Conservation (phyloP, 1,140 invertebrate genomes). For the Trichogramma pretiosum region DNA sequence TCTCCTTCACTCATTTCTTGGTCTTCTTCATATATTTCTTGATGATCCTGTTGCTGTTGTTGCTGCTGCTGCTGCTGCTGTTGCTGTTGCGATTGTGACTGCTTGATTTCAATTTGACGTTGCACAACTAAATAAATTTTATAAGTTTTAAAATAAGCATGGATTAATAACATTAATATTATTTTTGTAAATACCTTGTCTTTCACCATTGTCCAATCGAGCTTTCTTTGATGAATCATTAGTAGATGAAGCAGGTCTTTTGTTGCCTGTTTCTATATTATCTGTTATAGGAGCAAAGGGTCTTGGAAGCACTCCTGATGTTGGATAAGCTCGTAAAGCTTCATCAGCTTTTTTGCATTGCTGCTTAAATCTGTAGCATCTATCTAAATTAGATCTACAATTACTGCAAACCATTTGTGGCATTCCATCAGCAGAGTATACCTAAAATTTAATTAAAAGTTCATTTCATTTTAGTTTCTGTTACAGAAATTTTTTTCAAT, state of each 20-base stretch:
- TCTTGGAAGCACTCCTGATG: slow-evolving; percentile 53
- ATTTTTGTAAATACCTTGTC: slow-evolving; percentile 31
- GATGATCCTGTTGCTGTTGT: slow-evolving; percentile 27
- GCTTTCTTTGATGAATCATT: slow-evolving; percentile 30
- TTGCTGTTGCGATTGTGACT: slow-evolving; percentile 17
- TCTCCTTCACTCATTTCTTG: slow-evolving; percentile 42
- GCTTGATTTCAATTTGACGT: too few species aligned
- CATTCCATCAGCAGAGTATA: slow-evolving; percentile 64
- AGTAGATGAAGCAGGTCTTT: slow-evolving; percentile 21
- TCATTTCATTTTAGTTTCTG: too few species aligned
- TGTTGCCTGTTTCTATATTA: slow-evolving; percentile 25
- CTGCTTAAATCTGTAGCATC: slow-evolving; percentile 63
- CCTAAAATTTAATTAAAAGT: slow-evolving; percentile 39
- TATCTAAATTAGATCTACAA: slow-evolving; percentile 57
- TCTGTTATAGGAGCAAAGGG: slow-evolving; percentile 38
- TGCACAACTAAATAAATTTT: too few species aligned
- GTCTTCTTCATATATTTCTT: slow-evolving; percentile 42
- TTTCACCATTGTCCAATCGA: slow-evolving; percentile 36
- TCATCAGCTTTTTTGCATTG: slow-evolving; percentile 66
- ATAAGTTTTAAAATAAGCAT: too few species aligned
- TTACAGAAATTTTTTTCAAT: too few species aligned
- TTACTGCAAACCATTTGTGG: slow-evolving; percentile 58
- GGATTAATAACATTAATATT: too few species aligned
- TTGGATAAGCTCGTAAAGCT: slow-evolving; percentile 54
- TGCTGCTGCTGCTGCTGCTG: slow-evolving; percentile 24